Percentiles rank a stretch among this genome's conserved stretches.
These are phyloP conservation scores for Psococerastis gibbosa DNA, from an alignment of 2,888 invertebrate genomes.

Conservation along the genomic window DNA sequence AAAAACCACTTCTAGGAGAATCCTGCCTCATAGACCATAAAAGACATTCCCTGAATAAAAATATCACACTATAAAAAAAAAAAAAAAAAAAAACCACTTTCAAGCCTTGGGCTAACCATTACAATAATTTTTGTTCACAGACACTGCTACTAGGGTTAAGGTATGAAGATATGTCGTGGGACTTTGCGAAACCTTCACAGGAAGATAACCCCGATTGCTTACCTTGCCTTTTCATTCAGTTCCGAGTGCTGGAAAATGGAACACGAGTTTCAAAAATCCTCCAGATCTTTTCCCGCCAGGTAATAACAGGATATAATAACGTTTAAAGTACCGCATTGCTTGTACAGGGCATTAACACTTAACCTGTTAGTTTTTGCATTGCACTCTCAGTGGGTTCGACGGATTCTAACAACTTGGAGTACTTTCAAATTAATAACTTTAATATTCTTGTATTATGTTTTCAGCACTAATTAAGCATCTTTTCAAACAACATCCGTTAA, in stretches of 20 bases:
- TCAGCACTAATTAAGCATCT: too few relatives aligned
- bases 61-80: too few relatives aligned
- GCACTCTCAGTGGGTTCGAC: too few relatives aligned
- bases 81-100: slow-evolving; percentile 3
- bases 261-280: slow-evolving; percentile 63
- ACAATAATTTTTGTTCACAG: slow-evolving; percentile 29
- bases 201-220: slow-evolving; percentile 63
- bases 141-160: slow-evolving; percentile 64
- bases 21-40: too few relatives aligned
- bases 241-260: slow-evolving; percentile 59
- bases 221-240: slow-evolving; percentile 84
- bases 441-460: too few relatives aligned
- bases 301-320: slow-evolving; percentile 17
- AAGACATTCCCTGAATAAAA: too few relatives aligned
- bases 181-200: slow-evolving; percentile 66
- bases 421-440: too few relatives aligned
- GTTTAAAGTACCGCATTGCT: background rate
- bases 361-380: too few relatives aligned
- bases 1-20: too few relatives aligned
- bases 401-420: too few relatives aligned
- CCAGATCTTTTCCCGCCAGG: slow-evolving; percentile 37
- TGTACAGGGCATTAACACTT: too few relatives aligned
- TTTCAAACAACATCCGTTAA: too few relatives aligned
- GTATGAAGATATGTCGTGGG: slow-evolving; percentile 85
- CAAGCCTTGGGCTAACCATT: background rate